These are phyloP conservation scores for Tenrec ecaudatus DNA, from an alignment of 2,113 vertebrate species.

Conservation along the genomic window DNA sequence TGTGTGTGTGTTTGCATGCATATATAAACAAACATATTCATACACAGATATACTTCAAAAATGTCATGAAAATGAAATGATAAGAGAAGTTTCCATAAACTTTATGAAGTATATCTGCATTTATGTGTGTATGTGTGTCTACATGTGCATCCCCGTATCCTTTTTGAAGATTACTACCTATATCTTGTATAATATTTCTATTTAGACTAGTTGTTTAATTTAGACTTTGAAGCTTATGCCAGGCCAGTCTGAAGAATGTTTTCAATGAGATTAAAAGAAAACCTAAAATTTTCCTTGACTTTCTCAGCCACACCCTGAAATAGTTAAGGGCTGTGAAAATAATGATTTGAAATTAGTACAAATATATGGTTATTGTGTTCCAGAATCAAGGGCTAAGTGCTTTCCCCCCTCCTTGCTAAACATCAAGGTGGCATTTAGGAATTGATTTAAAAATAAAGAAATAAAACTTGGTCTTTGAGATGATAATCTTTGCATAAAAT, in stretches of 20 bases:
- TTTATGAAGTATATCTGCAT: too few relatives aligned
- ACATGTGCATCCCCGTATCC: too few relatives aligned
- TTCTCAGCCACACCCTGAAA: not conserved
- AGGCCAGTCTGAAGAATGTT: not conserved
- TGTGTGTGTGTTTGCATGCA: too few relatives aligned
- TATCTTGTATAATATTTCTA: too few relatives aligned
- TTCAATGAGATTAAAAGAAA: not conserved
- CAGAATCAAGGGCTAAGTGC: not conserved
- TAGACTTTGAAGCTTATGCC: not conserved
- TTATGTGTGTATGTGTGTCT: too few relatives aligned
- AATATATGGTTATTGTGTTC: not conserved
- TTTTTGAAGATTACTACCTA: too few relatives aligned
- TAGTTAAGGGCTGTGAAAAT: not conserved
- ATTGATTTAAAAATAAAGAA: not conserved
- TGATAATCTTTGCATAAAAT: not conserved
- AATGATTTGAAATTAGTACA: not conserved
- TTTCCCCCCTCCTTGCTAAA: not conserved
- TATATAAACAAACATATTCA: too few relatives aligned
- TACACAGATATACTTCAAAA: too few relatives aligned
- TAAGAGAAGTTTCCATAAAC: too few relatives aligned
- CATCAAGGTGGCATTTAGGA: not conserved
- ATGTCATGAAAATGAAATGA: too few relatives aligned
- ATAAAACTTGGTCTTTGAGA: not conserved
- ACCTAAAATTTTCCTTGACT: slow-evolving; percentile 21
- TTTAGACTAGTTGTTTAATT: not conserved